Evolutionary conservation across 2,797 vertebrate species (phyloP).

Genomic region (Esox lucius): DNA sequence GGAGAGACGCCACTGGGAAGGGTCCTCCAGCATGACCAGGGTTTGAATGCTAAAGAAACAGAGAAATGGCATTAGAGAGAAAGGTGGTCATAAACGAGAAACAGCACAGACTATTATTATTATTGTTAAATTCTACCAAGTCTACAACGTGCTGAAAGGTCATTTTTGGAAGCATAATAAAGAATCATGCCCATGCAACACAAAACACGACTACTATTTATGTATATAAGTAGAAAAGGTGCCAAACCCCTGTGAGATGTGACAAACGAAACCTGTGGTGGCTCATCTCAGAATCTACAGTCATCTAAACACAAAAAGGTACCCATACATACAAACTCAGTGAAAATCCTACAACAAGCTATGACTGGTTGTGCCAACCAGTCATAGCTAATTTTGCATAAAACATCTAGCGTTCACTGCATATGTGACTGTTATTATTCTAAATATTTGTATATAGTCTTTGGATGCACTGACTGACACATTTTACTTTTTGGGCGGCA

Average conservation of each 20-base stretch:
- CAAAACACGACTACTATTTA: conserved; percentile 59
- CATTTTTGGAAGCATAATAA: conserved; percentile 57
- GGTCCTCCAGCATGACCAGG: conserved; percentile 96
- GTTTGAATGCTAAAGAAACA: conserved; percentile 89
- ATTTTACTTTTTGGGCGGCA: background rate
- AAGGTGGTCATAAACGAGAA: no score
- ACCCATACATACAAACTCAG: conserved; percentile 28
- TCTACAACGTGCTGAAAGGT: conserved; percentile 1
- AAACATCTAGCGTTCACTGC: background rate
- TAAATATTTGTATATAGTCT: background rate
- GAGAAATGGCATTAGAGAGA: conserved; percentile 13
- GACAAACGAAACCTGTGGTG: conserved; percentile 81
- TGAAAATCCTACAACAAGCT: background rate
- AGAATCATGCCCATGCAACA: conserved; percentile 65
- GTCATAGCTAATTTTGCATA: background rate
- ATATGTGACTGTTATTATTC: background rate
- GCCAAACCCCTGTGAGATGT: conserved; percentile 79
- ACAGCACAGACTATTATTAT: background rate
- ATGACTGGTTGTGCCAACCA: background rate
- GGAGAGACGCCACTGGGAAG: conserved; percentile 94
- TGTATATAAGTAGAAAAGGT: conserved; percentile 69
- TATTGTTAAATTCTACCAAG: background rate
- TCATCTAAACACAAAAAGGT: conserved; percentile 76
- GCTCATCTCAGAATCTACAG: conserved; percentile 80
- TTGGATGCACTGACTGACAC: background rate